Evolutionary conservation across 2,113 vertebrate species (phyloP).

Genomic region (Burhinus bistriatus): DNA sequence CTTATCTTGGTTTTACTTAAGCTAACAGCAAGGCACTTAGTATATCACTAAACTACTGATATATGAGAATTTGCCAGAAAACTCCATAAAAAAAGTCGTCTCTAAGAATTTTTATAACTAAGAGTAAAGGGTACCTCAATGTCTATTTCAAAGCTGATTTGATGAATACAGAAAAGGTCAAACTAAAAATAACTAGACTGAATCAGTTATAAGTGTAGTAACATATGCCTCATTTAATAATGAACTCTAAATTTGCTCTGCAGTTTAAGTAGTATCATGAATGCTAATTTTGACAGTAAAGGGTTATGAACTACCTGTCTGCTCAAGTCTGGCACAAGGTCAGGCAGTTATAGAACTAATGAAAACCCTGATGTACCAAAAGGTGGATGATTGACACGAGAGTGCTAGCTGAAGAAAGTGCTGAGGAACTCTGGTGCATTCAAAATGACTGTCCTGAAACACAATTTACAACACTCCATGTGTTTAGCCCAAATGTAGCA

Average conservation of each 20-base stretch:
- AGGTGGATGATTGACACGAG: slow-evolving; percentile 67
- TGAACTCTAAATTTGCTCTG: slow-evolving; percentile 73
- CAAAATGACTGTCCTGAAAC: slow-evolving; percentile 65
- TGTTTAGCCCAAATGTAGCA: slow-evolving; percentile 14
- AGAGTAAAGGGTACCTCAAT: slow-evolving; percentile 75
- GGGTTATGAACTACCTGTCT: slow-evolving; percentile 76
- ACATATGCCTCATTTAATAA: slow-evolving; percentile 82
- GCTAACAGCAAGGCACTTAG: slow-evolving; percentile 21
- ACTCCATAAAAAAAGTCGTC: slow-evolving; percentile 36
- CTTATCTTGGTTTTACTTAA: slow-evolving; percentile 50
- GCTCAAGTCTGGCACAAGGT: slow-evolving; percentile 66
- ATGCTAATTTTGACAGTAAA: slow-evolving; percentile 76
- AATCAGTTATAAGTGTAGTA: slow-evolving; percentile 76
- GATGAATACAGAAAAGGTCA: slow-evolving; percentile 82
- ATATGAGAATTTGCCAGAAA: slow-evolving; percentile 46
- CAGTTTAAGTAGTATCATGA: slow-evolving; percentile 72
- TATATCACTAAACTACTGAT: slow-evolving; percentile 31
- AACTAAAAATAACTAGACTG: slow-evolving; percentile 79
- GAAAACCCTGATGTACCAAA: slow-evolving; percentile 65
- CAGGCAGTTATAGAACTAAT: slow-evolving; percentile 64
- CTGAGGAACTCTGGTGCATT: slow-evolving; percentile 47
- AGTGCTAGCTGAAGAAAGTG: slow-evolving; percentile 16
- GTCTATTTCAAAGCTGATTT: slow-evolving; percentile 77
- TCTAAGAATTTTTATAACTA: slow-evolving; percentile 65
- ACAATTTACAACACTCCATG: slow-evolving; percentile 42